Base-by-base conservation (phyloP, 2,888 invertebrate genomes). In the Rhagophthalmus giganteus region DNA sequence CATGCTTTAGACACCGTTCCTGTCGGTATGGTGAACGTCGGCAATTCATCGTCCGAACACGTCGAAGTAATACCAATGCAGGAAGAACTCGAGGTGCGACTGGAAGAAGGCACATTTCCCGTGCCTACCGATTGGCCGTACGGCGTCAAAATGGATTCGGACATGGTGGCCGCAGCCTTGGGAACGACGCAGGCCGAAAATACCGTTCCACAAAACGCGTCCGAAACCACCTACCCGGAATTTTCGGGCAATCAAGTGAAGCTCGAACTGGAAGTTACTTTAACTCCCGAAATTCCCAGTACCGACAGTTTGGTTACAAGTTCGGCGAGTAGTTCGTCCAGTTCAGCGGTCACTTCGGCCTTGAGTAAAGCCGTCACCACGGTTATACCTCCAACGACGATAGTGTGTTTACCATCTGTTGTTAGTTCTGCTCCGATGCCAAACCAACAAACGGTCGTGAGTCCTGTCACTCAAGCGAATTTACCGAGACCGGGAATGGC, bases 261-360 rank as follows among this genome's bases (percentile, higher is more conserved):
- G 61, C 66, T 82, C 28, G 82, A 83, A 63, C 62, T 80, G 44
- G 80, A 80, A 70, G 81, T 83, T 14, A 83, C 83, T 1, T 71
- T 84, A 62, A 82, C 82, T 1, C 82, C 83, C 3, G 83, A 83
- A 71, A 81, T 82, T 64, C 79, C 80, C 54, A 74, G 71, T 55
- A 67, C 73, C 2, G 76, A 76, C 49, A 73, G 74, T 57, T 62
- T 74, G 49, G 80, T 82, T 1, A 78, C 81, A 5, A 81, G 81
- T 62, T 79, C 81, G 1, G 78, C 80, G 10, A 72, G 66, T 26
- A 66, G 69, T 46, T 65, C 70, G 2, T 65, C 63, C 4, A 69
- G 52, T 53, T 64, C 68, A 16, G 66, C 67, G 6, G 66, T 67
- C 7, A 67, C 72, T 8, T 66, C 71, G 2, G 58, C 69, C 10